Evolutionary conservation across 2,888 invertebrate genomes (phyloP), one percentile per base, ranked within the genome.

Genomic region (Podotricha telesiphe): DNA sequence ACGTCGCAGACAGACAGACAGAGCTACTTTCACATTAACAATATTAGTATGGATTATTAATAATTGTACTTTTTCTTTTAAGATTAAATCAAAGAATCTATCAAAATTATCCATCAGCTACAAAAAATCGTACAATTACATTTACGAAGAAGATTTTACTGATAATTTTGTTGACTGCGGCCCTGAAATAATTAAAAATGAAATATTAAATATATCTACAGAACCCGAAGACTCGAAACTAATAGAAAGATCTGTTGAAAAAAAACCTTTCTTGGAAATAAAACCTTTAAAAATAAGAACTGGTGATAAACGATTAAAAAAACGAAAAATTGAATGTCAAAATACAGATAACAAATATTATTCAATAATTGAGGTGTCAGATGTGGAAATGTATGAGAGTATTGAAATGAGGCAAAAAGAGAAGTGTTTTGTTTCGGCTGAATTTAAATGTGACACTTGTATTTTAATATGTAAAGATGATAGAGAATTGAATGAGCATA

Each of bases 81-180:
- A 42, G 42, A 13, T 42, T 13, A 42, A 42, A 13, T 7, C 13
- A 42, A 42, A 34, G 37, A n/a, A 37, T 55, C 47, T 65, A 6
- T 56, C 65, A 8, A 55, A 28, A 19, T 47, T 65, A 37, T n/a
- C 65, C 7, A 10, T 10, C 2, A 17, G 28, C 13, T 45, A 55
- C 5, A 7, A 65, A 47, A 65, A 13, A 0, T n/a, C 28, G n/a
- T 55, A 56, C 11, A 19, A 45, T 1, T 47, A 47, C 37, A n/a
- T 47, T 45, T 37, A 10, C 22, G 13, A 42, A 13, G 13, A 42
- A 13, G 55, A 55, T 47, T 34, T 42, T 34, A 13, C 15, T 15
- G 63, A 73, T 7, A 71, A 73, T 67, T 71, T 71, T 55, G 22
- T 71, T 13, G 73, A 73, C 48, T 71, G 71, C 42, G 69, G 67